Percentiles rank a stretch among this genome's conserved stretches.
These are phyloP conservation scores for Acestrorhynchus altus DNA, from an alignment of 2,797 vertebrate species.

Conservation along the genomic window DNA sequence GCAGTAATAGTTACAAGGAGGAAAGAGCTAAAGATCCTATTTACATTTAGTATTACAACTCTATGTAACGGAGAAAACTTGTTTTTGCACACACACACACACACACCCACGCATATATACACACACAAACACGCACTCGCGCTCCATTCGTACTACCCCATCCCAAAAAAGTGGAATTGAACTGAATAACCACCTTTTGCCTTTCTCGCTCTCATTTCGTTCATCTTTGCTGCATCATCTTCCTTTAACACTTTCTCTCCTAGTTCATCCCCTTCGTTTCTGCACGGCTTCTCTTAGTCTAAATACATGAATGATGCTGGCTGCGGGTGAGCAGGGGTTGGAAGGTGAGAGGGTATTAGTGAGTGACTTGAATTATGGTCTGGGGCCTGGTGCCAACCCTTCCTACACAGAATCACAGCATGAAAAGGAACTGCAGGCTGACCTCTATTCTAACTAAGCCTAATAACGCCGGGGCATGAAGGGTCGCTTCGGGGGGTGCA, in stretches of 20 bases:
- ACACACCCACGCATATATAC: slow-evolving; percentile 16
- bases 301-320: slow-evolving; percentile 30
- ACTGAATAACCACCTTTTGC: slow-evolving; percentile 65
- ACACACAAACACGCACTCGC: slow-evolving; percentile 28
- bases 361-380: slow-evolving; percentile 39
- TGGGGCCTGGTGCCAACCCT: background rate
- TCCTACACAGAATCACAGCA: background rate
- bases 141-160: slow-evolving; percentile 45
- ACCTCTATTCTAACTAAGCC: slow-evolving; percentile 63
- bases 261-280: slow-evolving; percentile 33
- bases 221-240: slow-evolving; percentile 31
- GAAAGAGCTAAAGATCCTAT: slow-evolving; percentile 40
- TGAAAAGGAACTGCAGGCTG: background rate
- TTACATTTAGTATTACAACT: slow-evolving; percentile 48
- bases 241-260: slow-evolving; percentile 32
- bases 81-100: slow-evolving; percentile 26
- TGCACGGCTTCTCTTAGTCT: slow-evolving; percentile 21
- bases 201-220: slow-evolving; percentile 42
- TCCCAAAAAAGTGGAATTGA: slow-evolving; percentile 44
- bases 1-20: slow-evolving; percentile 28
- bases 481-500: slow-evolving; percentile 91
- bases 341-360: slow-evolving; percentile 18
- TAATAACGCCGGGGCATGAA: slow-evolving; percentile 95
- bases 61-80: slow-evolving; percentile 12
- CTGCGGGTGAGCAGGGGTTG: slow-evolving; percentile 10